Base-by-base conservation (phyloP, 2,113 vertebrate species). In the Sphaerodactylus townsendi region DNA sequence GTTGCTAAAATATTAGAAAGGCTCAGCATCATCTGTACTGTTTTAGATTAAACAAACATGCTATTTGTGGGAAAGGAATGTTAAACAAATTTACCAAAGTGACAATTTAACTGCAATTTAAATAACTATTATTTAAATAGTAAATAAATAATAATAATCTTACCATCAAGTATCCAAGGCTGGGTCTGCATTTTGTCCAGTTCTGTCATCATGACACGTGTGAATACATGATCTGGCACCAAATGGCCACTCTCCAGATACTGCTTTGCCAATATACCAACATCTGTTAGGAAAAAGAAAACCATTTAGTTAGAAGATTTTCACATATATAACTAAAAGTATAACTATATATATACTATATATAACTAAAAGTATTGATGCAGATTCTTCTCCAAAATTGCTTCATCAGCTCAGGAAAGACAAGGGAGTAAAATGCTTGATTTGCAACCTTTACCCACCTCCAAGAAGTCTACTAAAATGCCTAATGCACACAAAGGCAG, bases 151-250 rank as follows among this genome's bases (percentile, higher is more conserved):
- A 56, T 48, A 37, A 69, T 15, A 10, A 9, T 81, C 96, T 95
- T 95, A 99, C 98, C 98, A 0, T 99, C 98, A 0, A 99, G 93
- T 4, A 99, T 91, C 98, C 98, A 99, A 94, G 95, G 98, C 90
- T 98, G 95, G 19, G 84, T 71, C 0, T 79, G 96, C 77, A 97
- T 94, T 62, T 96, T 96, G 90, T 98, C 96, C 93, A 99, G 92
- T 93, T 97, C 97, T 0, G 91, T 90, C 93, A 98, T 90, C 96
- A 99, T 96, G 82, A 99, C 86, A 0, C 90, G 95, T 0, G 97
- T 98, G 95, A 99, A 98, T 90, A 99, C 95, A 14, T 97, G 96
- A 92, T 99, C 99, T 0, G 99, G 99, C 46, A 99, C 98, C 95
- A 98, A 93, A 86, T 98, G 95, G 39, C 97, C 95, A 87, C 93